Conservation (phyloP, 2,113 vertebrate genomes). For the Xiphophorus hellerii region DNA sequence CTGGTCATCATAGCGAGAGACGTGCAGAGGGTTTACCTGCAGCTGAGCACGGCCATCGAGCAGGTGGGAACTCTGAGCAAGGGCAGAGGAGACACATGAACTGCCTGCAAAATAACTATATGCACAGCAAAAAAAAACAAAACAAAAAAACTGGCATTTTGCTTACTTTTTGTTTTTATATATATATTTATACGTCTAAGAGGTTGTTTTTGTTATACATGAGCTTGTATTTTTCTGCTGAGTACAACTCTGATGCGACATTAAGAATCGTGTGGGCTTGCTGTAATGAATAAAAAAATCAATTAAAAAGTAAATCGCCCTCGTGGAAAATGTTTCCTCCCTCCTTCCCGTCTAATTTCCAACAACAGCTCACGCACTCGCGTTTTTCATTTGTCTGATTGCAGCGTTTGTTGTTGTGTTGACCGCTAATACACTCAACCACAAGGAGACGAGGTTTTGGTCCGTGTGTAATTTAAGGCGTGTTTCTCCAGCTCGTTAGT, state of each 20-base stretch:
- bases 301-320: conserved; percentile 30
- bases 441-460: conserved; percentile 22
- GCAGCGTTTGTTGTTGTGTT: conserved; percentile 16
- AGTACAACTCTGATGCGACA: conserved; percentile 19
- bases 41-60: conserved; percentile 61
- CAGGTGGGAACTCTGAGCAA: conserved; percentile 27
- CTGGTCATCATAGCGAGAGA: conserved; percentile 68
- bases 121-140: background rate
- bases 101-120: background rate
- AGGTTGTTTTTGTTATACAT: conserved; percentile 3
- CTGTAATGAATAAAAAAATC: conserved; percentile 42
- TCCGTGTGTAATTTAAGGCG: conserved; percentile 12
- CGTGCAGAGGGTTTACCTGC: conserved; percentile 65
- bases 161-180: conserved; percentile 29
- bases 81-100: conserved; percentile 55
- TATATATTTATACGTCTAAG: background rate
- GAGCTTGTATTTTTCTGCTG: conserved; percentile 27
- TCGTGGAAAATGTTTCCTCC: conserved; percentile 57
- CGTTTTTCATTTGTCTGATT: conserved; percentile 15
- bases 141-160: conserved; percentile 24
- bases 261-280: conserved; percentile 27
- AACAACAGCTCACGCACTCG: background rate
- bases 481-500: conserved; percentile 49
- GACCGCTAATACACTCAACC: background rate
- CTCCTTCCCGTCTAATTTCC: conserved; percentile 36